Base-by-base conservation (phyloP, 2,888 invertebrate genomes). In the Agapetus fuscipes region DNA sequence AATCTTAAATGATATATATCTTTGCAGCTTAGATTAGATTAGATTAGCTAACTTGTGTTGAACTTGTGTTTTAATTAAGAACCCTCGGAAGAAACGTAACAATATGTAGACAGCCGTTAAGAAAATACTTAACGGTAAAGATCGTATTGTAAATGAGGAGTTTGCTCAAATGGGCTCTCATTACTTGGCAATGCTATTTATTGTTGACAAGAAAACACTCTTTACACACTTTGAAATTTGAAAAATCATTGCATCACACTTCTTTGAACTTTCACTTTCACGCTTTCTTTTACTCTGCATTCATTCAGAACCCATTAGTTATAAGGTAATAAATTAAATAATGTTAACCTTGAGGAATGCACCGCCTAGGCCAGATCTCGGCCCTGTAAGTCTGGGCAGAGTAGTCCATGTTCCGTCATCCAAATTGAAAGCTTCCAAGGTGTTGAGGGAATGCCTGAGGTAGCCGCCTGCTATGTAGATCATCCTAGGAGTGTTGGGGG, bases 391-490 rank as follows among this genome's bases (percentile, higher is more conserved):
- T 53, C 80, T 78, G 2, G 89, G 82, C 46, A 93, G 67, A 35
- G 80, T 76, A 29, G 76, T 76, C 94, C 94, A 94, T 29, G 79
- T 77, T 58, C 80, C 80, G 52, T 89, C 87, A 52, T 87, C 85
- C 10, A 87, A 78, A 60, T 90, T 90, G 59, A 82, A 93, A 1
- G 88, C 88, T 59, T 94, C 93, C 53, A 94, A 69, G 45, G 84
- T 76, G 58, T 88, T 89, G 43, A 94, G 67, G 0, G 91, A 91
- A 56, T 90, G 84, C 43, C 83, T 70, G 50, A 80, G 77, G 62
- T 91, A 94, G 0, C 94, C 94, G 10, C 94, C 94, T 9, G 88
- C 90, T 28, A 91, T 81, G 62, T 90, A 93, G 49, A 94, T 88
- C 48, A 93, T 83, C 39, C 89, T 75, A 0, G 90, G 89, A 17